Percentiles rank a stretch among this genome's conserved stretches.
Evolutionary conservation across 1,140 invertebrate species (phyloP).

Genomic region (Linepithema humile): DNA sequence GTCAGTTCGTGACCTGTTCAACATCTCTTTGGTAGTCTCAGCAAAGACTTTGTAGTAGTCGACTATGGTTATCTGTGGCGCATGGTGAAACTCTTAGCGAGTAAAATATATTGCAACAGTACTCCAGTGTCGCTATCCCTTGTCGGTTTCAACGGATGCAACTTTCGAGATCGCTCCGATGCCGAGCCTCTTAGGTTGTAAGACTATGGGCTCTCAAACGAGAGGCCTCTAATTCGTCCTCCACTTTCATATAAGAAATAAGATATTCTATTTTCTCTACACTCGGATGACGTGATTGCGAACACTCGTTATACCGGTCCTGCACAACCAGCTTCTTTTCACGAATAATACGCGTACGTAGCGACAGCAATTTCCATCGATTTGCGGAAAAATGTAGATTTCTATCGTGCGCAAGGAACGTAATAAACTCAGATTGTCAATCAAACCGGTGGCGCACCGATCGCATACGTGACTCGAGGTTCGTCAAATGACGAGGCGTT

Average conservation of each 20-base stretch:
- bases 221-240: conserved; percentile 55
- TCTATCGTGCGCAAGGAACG: neutral
- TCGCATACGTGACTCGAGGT: neutral
- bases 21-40: neutral
- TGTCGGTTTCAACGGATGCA: neutral
- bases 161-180: conserved; percentile 11
- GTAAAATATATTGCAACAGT: conserved; percentile 40
- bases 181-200: conserved; percentile 8
- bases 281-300: conserved; percentile 13
- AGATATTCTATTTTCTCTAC: conserved; percentile 25
- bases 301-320: conserved; percentile 50
- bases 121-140: conserved; percentile 1
- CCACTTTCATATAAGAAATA: conserved; percentile 70
- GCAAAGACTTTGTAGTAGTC: neutral
- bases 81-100: neutral
- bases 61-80: neutral
- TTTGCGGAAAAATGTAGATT: conserved; percentile 20
- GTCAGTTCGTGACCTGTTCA: neutral
- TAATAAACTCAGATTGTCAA: conserved; percentile 40
- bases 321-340: conserved; percentile 36
- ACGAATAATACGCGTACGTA: conserved; percentile 21
- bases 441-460: conserved; percentile 14
- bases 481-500: conserved; percentile 19
- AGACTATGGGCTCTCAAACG: neutral
- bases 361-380: neutral